Evolutionary conservation across 1,140 invertebrate genomes (phyloP).

Genomic region (Sitodiplosis mosellana): DNA sequence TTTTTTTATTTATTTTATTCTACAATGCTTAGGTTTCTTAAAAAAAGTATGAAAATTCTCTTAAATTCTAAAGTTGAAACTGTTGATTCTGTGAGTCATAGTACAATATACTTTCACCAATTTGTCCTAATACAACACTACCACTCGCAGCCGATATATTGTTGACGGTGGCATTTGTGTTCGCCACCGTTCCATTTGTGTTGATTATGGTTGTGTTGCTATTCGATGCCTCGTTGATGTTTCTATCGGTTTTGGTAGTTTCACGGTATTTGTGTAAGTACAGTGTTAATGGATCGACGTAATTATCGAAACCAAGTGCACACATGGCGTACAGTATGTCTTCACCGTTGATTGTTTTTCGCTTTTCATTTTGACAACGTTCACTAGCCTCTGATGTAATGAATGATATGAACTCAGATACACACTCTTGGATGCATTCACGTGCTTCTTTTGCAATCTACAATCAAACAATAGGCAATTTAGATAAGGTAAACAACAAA

Average conservation of each 20-base stretch:
- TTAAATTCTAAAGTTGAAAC: neutral
- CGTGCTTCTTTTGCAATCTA: constrained; percentile 97
- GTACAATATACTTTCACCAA: neutral
- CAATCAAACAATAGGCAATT: constrained; percentile 12
- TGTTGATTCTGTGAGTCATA: neutral
- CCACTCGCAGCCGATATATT: too few species aligned
- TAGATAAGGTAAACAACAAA: neutral
- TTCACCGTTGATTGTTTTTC: constrained; percentile 99
- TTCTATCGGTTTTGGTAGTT: constrained; percentile 2
- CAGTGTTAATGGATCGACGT: constrained; percentile 89
- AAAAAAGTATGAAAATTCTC: neutral
- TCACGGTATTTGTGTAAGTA: constrained; percentile 97
- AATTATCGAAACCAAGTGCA: constrained; percentile 93
- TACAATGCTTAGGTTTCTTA: too few species aligned
- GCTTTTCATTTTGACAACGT: constrained; percentile 89
- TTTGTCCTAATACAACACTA: too few species aligned
- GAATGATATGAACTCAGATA: constrained; percentile 98
- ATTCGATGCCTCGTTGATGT: too few species aligned
- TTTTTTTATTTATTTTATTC: too few species aligned
- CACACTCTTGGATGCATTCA: constrained; percentile 98
- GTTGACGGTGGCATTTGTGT: too few species aligned
- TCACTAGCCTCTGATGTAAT: constrained; percentile 97
- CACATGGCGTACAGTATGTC: constrained; percentile 96
- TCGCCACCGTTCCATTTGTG: too few species aligned
- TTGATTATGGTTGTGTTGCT: too few species aligned